Evolutionary conservation across 2,113 vertebrate genomes (phyloP).

Genomic region (Haemorhous mexicanus): DNA sequence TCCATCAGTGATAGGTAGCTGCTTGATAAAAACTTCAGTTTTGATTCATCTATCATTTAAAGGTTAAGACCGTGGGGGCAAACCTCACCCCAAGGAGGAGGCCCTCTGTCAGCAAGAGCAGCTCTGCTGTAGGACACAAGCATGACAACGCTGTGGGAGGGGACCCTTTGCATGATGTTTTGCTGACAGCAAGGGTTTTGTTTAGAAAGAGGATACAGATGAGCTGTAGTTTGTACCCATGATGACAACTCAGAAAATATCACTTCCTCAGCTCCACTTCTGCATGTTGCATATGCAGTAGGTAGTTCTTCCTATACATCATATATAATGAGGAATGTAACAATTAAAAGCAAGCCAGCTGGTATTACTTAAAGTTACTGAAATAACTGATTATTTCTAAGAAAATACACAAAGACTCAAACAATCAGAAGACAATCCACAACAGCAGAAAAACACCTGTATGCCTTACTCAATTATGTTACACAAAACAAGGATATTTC

Average conservation of each 20-base stretch:
- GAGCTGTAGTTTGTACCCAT: not conserved
- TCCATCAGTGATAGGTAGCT: not conserved
- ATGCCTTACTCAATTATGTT: not conserved
- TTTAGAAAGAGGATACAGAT: not conserved
- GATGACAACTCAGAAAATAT: not conserved
- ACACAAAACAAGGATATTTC: not conserved
- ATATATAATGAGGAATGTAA: not conserved
- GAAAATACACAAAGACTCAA: not conserved
- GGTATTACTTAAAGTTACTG: not conserved
- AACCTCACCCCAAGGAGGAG: not conserved
- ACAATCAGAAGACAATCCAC: not conserved
- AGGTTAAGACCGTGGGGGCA: not conserved
- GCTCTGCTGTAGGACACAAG: not conserved
- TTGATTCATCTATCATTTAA: not conserved
- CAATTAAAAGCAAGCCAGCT: not conserved
- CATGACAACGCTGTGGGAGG: not conserved
- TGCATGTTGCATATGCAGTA: not conserved
- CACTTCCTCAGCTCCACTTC: not conserved
- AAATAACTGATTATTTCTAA: not conserved
- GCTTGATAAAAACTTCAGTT: not conserved
- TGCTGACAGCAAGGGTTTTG: not conserved
- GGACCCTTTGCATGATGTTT: not conserved
- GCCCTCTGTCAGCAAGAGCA: not conserved
- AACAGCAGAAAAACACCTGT: not conserved
- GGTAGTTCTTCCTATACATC: fast-evolving